Conservation (phyloP, 2,113 vertebrate genomes). For the Cochlearius cochlearius region DNA sequence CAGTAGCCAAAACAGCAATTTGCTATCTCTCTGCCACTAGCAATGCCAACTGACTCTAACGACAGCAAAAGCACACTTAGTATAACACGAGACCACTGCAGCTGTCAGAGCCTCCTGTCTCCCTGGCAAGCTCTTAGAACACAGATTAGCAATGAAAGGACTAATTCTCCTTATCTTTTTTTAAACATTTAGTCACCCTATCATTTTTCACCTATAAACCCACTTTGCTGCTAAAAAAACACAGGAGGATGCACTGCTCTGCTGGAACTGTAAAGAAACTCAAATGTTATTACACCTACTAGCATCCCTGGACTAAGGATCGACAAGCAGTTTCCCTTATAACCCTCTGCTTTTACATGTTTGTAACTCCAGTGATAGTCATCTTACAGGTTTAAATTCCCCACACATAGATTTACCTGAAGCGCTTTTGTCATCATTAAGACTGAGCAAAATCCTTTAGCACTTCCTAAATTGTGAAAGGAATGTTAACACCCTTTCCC, state of each 20-base stretch:
- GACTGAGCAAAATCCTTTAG: background rate
- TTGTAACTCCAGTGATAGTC: background rate
- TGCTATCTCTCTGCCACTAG: background rate
- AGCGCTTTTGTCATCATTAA: background rate
- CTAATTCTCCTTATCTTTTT: background rate
- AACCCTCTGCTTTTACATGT: background rate
- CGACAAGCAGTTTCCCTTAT: background rate
- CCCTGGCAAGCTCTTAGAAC: background rate
- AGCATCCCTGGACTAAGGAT: background rate
- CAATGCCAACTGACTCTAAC: background rate
- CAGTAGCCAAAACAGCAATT: background rate
- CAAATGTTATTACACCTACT: background rate
- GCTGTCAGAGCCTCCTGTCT: background rate
- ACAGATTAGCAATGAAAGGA: background rate
- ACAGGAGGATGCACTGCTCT: background rate
- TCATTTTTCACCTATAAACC: background rate
- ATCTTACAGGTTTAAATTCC: background rate
- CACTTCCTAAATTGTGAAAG: background rate
- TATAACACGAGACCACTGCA: background rate
- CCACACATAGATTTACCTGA: background rate
- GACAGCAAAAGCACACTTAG: background rate
- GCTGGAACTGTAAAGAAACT: background rate
- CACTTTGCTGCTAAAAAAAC: background rate
- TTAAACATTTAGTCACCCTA: background rate
- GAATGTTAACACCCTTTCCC: background rate